Base-by-base conservation (phyloP, 2,113 vertebrate species). In the Ochotona curzoniae region DNA sequence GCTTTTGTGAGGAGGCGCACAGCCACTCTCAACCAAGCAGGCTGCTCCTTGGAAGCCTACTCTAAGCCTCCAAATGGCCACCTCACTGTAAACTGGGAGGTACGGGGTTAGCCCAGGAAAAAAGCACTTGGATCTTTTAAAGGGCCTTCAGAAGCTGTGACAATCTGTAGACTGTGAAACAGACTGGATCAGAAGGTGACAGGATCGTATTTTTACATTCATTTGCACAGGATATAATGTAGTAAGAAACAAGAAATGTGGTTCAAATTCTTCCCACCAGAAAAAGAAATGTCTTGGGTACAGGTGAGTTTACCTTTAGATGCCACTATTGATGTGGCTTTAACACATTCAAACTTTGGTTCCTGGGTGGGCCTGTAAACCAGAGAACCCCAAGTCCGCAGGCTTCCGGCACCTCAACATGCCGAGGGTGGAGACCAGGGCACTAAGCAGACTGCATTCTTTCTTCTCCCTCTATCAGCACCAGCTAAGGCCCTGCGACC, bases 401-500 rank as follows among this genome's bases (percentile, higher is more conserved):
- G 38, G 69, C 32, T 21, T 18, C n/a, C 38, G 26, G 35, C 30
- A 71, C n/a, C 47, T 1, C 2, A 47, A 30, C 49, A 35, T 17
- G 32, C 1, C 6, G 21, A 44, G 74, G 1, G 60, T 6, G 2
- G 63, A 85, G 82, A 18, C 61, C 66, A 44, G 6, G 57, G 71
- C 5, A 12, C 44, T 51, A 18, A 64, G 20, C 44, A 75, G 95
- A 26, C 60, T 61, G 70, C 32, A 91, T 83, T 54, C 95, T 90
- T 94, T 93, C 89, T 0, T 73, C 67, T 70, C 30, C 71, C 28
- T 88, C 75, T 54, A 11, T 8, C 38, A 82, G 61, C 21, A 38
- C 94, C 84, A 92, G 75, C 90, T 78, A 89, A 97, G 96, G 96
- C 95, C 96, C 96, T 73, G 87, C 96, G 64, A 97, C 95, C 95